Percentiles rank a stretch among this genome's conserved stretches.
phyloP scores from a whole-genome alignment of 2,113 vertebrate genomes.

The Columbina picui region DNA sequence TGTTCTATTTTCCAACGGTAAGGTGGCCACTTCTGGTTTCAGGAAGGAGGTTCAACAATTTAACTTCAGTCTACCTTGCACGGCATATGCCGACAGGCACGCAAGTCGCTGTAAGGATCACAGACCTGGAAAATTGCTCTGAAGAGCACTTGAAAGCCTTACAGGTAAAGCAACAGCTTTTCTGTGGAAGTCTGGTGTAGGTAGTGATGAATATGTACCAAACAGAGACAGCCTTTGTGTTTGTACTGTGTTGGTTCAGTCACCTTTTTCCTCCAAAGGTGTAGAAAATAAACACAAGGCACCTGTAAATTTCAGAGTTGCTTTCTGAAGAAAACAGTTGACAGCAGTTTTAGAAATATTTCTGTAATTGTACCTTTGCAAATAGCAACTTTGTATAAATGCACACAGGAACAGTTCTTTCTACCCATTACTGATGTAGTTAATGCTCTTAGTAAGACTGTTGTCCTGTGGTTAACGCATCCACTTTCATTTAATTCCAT shows the following conservation, averaged over 20 bases:
- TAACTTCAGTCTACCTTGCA: constrained; percentile 91
- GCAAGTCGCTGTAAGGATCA: constrained; percentile 90
- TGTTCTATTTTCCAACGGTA: not conserved
- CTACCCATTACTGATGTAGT: not conserved
- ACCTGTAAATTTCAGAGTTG: not conserved
- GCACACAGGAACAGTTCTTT: not conserved
- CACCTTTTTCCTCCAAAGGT: not conserved
- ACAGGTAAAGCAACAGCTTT: constrained; percentile 80
- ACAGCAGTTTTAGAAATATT: not conserved
- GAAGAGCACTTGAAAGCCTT: constrained; percentile 92
- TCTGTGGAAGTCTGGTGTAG: not conserved
- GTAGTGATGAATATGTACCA: not conserved
- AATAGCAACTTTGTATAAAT: not conserved
- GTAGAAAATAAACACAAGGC: not conserved
- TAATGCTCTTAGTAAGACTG: not conserved
- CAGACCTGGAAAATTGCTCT: constrained; percentile 92
- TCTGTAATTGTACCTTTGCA: not conserved
- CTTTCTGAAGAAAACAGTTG: not conserved
- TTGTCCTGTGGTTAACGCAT: constrained; percentile 19
- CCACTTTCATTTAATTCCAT: constrained; percentile 56
- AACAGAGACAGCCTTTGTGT: not conserved
- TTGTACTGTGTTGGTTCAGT: not conserved
- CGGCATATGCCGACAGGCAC: constrained; percentile 88
- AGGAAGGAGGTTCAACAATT: constrained; percentile 92
- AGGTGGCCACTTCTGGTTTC: constrained; percentile 38